Evolutionary conservation across 2,113 vertebrate genomes (phyloP), one percentile per base, ranked within the genome.

Genomic region (Talpa occidentalis): DNA sequence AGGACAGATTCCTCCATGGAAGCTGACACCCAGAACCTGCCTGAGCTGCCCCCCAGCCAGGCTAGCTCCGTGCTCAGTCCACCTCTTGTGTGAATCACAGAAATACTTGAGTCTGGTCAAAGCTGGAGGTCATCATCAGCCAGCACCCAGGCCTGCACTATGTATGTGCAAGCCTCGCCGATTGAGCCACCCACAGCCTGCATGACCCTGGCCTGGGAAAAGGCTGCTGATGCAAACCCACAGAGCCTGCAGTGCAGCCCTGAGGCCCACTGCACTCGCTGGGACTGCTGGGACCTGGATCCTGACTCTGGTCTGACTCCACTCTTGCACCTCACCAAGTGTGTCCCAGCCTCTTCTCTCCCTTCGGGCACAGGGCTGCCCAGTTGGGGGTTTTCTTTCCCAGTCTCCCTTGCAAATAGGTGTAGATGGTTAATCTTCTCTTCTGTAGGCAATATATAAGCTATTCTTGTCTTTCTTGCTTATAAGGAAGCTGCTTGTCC

Each of bases 31-130:
- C 16, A 60, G 77, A 66, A 35, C 93, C 80, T 87, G 82, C 70
- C 89, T 86, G 64, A 82, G 64, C 66, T 69, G 87, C 44, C 49
- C 90, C 90, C 44, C n/a, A 83, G 77, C 54, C 54, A 54, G 72
- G 40, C 10, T 59, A 69, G 69, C 56, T 32, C 74, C 49, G 10
- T 22, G 10, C 32, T 79, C 28, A 90, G 69, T 52, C 47, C 56
- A 82, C 44, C 21, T 47, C 32, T 37, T 72, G 17, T 28, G 21
- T 81, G 73, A 91, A 54, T 88, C 54, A 26, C 0, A 72, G 47
- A 80, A 26, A 72, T 32, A 44, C 66, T 30, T 77, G 80, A 83
- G 42, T 91, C 74, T 54, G 47, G 1, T 64, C 10, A 16, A 59
- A 32, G 62, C 60, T 77, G 54, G 32, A 86, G 70, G 83, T 94